These are phyloP conservation scores for Hypsibius dujardini DNA, from an alignment of 1,140 invertebrate species.

Conservation along the genomic window DNA sequence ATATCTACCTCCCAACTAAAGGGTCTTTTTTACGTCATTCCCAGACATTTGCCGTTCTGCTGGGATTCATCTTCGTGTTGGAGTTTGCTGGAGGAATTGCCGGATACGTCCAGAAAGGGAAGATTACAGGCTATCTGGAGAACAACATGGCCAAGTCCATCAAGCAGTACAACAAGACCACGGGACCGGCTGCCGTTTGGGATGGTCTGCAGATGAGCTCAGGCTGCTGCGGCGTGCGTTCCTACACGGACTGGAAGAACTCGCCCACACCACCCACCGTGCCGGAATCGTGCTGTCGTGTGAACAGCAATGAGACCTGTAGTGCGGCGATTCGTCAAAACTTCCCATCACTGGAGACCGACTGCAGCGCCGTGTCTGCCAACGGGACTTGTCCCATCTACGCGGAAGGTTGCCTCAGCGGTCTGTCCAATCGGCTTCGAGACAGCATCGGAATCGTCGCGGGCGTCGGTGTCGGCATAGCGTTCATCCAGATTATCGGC, in stretches of 20 bases:
- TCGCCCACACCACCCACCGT: not conserved
- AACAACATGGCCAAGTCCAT: not conserved
- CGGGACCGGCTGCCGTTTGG: not conserved
- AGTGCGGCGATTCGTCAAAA: too few relatives aligned
- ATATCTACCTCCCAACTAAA: too few relatives aligned
- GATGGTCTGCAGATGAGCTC: not conserved
- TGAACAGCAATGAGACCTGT: not conserved
- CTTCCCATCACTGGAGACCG: not conserved
- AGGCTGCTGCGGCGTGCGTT: not conserved
- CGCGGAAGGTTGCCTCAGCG: not conserved
- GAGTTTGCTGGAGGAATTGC: conserved; percentile 67
- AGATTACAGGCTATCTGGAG: not conserved
- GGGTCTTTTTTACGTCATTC: too few relatives aligned
- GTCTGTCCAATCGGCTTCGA: not conserved
- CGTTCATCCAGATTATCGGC: conserved; percentile 10
- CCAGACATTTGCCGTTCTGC: conserved; percentile 55
- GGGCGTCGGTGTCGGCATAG: conserved; percentile 1
- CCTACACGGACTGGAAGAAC: not conserved
- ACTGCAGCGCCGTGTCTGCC: not conserved
- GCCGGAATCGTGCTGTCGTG: conserved; percentile 4
- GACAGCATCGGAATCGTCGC: not conserved
- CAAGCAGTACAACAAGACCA: not conserved
- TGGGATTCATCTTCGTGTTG: conserved; percentile 60
- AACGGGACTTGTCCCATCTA: not conserved
- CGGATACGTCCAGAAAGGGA: conserved; percentile 43